Percentiles rank a stretch among this genome's conserved stretches.
Evolutionary conservation across 2,113 vertebrate species (phyloP).

Genomic region (Brachionichthys hirsutus): DNA sequence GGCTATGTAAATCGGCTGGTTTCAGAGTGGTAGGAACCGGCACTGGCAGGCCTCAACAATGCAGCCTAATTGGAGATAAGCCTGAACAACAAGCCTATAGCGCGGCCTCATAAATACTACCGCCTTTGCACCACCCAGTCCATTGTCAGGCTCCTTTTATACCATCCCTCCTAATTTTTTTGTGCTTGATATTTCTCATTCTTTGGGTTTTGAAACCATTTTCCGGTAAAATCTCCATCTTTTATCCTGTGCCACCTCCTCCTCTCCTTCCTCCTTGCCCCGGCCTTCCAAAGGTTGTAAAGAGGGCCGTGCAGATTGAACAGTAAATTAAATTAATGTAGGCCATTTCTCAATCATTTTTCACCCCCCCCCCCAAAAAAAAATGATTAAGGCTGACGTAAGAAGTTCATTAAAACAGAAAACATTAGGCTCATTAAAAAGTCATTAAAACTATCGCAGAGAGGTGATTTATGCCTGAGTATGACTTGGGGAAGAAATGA

Average conservation of each 20-base stretch:
- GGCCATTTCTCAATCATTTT: slow-evolving; percentile 89
- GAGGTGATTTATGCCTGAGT: slow-evolving; percentile 86
- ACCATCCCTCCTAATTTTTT: neutral
- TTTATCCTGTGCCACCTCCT: slow-evolving; percentile 3
- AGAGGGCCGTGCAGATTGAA: slow-evolving; percentile 81
- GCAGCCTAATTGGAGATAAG: slow-evolving; percentile 79
- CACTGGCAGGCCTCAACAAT: slow-evolving; percentile 71
- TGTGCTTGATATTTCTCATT: slow-evolving; percentile 13
- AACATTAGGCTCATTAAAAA: slow-evolving; percentile 97
- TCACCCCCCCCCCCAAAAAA: slow-evolving; percentile 85
- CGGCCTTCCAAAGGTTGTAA: slow-evolving; percentile 60
- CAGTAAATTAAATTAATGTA: slow-evolving; percentile 90
- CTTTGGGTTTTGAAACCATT: slow-evolving; percentile 12
- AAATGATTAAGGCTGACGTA: slow-evolving; percentile 92
- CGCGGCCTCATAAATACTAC: slow-evolving; percentile 72
- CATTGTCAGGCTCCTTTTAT: slow-evolving; percentile 11
- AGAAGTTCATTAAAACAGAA: slow-evolving; percentile 95
- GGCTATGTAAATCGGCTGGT: slow-evolving; percentile 69
- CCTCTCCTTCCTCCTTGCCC: slow-evolving; percentile 28
- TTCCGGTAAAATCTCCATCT: slow-evolving; percentile 5
- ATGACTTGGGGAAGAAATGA: slow-evolving; percentile 70
- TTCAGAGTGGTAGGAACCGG: slow-evolving; percentile 63
- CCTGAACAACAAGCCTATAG: slow-evolving; percentile 74
- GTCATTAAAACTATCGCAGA: slow-evolving; percentile 88
- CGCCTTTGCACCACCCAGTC: slow-evolving; percentile 30